Conservation (phyloP, 2,797 vertebrate genomes). For the Lophotriccus pileatus region DNA sequence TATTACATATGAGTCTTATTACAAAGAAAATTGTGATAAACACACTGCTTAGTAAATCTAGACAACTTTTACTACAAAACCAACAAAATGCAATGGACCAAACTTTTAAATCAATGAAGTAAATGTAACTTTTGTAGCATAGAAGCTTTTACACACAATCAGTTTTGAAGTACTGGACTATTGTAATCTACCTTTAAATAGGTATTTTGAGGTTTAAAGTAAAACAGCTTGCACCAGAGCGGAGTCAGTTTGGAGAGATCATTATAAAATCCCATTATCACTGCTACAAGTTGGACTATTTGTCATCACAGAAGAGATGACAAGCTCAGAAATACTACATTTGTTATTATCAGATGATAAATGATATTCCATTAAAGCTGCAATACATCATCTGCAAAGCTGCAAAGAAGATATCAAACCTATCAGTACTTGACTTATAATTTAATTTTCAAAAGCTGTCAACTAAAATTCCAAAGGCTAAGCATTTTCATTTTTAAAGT, state of each 20-base stretch:
- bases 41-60: neutral
- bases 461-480: slow-evolving; percentile 84
- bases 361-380: slow-evolving; percentile 86
- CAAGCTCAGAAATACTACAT: slow-evolving; percentile 88
- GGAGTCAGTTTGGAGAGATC: slow-evolving; percentile 85
- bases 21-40: neutral
- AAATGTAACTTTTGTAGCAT: neutral
- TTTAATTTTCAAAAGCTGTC: slow-evolving; percentile 86
- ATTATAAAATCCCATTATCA: slow-evolving; percentile 94
- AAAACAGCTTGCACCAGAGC: slow-evolving; percentile 72
- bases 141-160: neutral
- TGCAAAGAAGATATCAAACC: slow-evolving; percentile 82
- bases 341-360: slow-evolving; percentile 93
- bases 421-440: slow-evolving; percentile 82
- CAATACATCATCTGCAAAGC: slow-evolving; percentile 86
- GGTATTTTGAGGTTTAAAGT: slow-evolving; percentile 62
- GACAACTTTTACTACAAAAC: neutral
- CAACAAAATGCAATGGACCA: neutral
- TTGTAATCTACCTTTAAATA: slow-evolving; percentile 61
- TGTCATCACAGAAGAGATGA: slow-evolving; percentile 91
- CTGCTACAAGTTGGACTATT: slow-evolving; percentile 87
- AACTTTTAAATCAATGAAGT: neutral
- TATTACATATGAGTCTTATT: neutral
- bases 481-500: slow-evolving; percentile 85
- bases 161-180: neutral